Conservation (phyloP, 2,888 invertebrate genomes). For the Eudemis profundana region DNA sequence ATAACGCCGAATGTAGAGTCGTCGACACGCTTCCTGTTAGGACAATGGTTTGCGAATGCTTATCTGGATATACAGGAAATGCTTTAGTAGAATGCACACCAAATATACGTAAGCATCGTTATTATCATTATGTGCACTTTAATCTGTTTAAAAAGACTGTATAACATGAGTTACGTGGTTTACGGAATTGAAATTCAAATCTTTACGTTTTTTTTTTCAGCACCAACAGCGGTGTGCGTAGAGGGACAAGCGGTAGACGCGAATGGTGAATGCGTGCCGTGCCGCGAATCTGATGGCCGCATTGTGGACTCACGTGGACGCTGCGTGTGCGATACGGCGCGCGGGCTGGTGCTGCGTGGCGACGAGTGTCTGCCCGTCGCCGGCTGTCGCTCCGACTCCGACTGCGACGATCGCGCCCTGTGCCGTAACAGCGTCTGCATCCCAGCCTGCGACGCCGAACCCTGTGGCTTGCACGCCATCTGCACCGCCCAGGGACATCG, state of each 20-base stretch:
- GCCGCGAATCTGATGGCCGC: slow-evolving; percentile 89
- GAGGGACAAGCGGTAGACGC: slow-evolving; percentile 91
- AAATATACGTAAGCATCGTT: slow-evolving; percentile 88
- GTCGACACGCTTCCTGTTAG: slow-evolving; percentile 93
- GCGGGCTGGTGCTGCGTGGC: slow-evolving; percentile 91
- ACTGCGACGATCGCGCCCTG: slow-evolving; percentile 91
- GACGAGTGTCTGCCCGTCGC: slow-evolving; percentile 92
- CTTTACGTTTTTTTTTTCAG: slow-evolving; percentile 53
- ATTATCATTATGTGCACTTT: not conserved
- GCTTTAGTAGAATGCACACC: slow-evolving; percentile 91
- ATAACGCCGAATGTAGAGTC: slow-evolving; percentile 91
- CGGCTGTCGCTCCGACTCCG: slow-evolving; percentile 88
- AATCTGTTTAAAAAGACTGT: not conserved
- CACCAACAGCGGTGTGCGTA: slow-evolving; percentile 88
- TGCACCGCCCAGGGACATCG: slow-evolving; percentile 92
- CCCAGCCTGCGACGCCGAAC: slow-evolving; percentile 90
- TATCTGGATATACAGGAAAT: slow-evolving; percentile 94
- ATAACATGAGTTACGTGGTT: not conserved
- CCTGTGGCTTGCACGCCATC: slow-evolving; percentile 90
- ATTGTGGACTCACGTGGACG: slow-evolving; percentile 91
- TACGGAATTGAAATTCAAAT: slow-evolving; percentile 7
- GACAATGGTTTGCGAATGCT: slow-evolving; percentile 95
- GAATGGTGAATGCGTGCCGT: slow-evolving; percentile 91
- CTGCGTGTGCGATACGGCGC: slow-evolving; percentile 92
- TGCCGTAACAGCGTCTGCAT: slow-evolving; percentile 92